Evolutionary conservation across 2,113 vertebrate genomes (phyloP), one percentile per base, ranked within the genome.

Genomic region (Hyperoodon ampullatus): DNA sequence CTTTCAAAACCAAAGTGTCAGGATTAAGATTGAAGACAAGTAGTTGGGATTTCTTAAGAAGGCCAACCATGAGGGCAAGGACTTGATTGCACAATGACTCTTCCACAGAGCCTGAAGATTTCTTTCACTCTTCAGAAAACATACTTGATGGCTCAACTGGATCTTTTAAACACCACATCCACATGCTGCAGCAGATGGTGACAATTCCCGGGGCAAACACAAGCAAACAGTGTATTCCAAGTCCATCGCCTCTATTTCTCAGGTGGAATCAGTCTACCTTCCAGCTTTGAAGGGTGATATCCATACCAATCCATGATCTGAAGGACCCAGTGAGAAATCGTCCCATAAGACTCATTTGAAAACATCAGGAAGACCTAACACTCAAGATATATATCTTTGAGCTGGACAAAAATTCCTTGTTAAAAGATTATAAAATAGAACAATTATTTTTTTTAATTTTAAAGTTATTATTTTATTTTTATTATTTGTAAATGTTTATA

Each of bases 391-490:
- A 58, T 42, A n/a, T 83, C 26, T 12, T 60, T 61, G 23, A 90
- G 13, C 24, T 78, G 16, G 15, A 55, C 8, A 78, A 87, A 92
- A 77, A 71, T 50, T 77, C 33, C 42, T 89, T 80, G 3, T 23
- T 84, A 53, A 82, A 92, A 93, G 13, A 61, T 83, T 60, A 55
- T 35, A 44, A 82, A 97, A 81, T 44, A 90, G 65, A 75, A 23
- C 1, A 77, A 33, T 55, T 81, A 70, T 14, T 75, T 94, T 81
- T 3, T 5, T 74, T 71, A 60, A 30, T n/a, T 66, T 39, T 81
- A 39, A 88, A 66, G 60, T 47, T 63, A 39, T 61, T 78, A 24
- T 68, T 53, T 58, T 87, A 88, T 72, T 83, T 96, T n/a, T 55
- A 19, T 81, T 39, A 39, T 39, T 88, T 83, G 42, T 63, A 71